These are phyloP conservation scores for Drosophila kuntzei DNA, from an alignment of 2,888 invertebrate genomes.

Conservation along the genomic window DNA sequence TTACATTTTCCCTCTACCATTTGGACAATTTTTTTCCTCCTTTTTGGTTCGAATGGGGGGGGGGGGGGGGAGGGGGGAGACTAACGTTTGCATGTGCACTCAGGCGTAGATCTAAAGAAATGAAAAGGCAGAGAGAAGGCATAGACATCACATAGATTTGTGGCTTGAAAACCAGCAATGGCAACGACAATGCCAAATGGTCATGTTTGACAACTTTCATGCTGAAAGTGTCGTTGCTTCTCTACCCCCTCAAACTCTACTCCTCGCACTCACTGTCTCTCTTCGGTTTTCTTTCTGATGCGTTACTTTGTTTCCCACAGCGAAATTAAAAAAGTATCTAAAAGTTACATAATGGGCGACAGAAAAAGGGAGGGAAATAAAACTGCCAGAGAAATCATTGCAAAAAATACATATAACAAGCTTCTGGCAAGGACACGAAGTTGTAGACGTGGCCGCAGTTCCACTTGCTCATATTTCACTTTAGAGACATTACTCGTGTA, in stretches of 20 bases:
- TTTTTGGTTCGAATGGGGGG: constrained; percentile 24
- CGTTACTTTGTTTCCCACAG: constrained; percentile 68
- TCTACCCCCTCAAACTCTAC: background rate
- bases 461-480: constrained; percentile 61
- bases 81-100: constrained; percentile 80
- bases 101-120: constrained; percentile 81
- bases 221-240: constrained; percentile 25
- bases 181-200: constrained; percentile 65
- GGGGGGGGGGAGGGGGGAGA: constrained; percentile 6
- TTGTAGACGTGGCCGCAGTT: constrained; percentile 14
- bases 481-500: constrained; percentile 44
- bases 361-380: constrained; percentile 15
- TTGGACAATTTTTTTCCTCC: constrained; percentile 25
- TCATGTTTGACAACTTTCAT: constrained; percentile 76
- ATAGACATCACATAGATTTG: constrained; percentile 58
- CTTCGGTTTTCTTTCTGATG: constrained; percentile 36
- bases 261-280: background rate
- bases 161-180: constrained; percentile 68
- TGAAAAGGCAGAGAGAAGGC: constrained; percentile 52
- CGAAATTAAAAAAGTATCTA: constrained; percentile 57
- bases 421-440: constrained; percentile 21
- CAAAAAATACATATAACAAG: constrained; percentile 45
- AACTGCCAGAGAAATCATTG: constrained; percentile 37
- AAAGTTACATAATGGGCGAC: constrained; percentile 39
- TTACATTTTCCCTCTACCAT: constrained; percentile 53